Conservation (phyloP, 2,888 invertebrate species). For the Caenorhabditis uteleia region DNA sequence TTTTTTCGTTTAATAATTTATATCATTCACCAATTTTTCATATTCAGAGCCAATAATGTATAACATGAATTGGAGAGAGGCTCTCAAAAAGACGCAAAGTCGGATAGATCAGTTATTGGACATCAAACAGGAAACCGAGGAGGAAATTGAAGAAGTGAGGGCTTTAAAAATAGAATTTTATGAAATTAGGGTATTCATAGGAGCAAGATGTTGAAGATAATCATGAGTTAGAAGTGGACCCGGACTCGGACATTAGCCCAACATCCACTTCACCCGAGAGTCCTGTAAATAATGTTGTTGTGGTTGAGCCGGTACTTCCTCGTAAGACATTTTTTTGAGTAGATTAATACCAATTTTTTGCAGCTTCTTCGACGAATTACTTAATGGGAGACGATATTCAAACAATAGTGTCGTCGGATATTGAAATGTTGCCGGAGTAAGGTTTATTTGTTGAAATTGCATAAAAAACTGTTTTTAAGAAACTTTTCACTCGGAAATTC, state of each 20-base stretch:
- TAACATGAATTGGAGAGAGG: slow-evolving; percentile 31
- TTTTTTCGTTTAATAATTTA: neutral
- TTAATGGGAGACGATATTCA: slow-evolving; percentile 25
- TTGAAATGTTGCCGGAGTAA: slow-evolving; percentile 6
- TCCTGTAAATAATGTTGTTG: slow-evolving; percentile 6
- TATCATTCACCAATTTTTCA: neutral
- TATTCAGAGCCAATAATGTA: neutral
- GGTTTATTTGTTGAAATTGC: too few relatives aligned
- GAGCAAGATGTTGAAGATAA: neutral
- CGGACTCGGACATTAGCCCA: neutral
- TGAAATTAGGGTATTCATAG: too few relatives aligned
- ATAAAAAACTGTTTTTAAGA: too few relatives aligned
- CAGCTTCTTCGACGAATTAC: slow-evolving; percentile 11
- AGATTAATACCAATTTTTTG: slow-evolving; percentile 1
- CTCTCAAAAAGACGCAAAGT: slow-evolving; percentile 46
- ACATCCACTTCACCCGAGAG: slow-evolving; percentile 11
- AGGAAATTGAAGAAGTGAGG: neutral
- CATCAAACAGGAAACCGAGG: slow-evolving; percentile 20
- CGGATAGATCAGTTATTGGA: slow-evolving; percentile 51
- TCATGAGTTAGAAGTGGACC: neutral
- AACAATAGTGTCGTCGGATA: slow-evolving; percentile 25
- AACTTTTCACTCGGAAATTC: too few relatives aligned
- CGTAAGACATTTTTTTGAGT: slow-evolving; percentile 6
- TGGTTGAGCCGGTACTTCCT: slow-evolving; percentile 15
- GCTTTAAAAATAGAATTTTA: neutral